Base-by-base conservation (phyloP, 2,888 invertebrate genomes). In the Aporophyla nigra region DNA sequence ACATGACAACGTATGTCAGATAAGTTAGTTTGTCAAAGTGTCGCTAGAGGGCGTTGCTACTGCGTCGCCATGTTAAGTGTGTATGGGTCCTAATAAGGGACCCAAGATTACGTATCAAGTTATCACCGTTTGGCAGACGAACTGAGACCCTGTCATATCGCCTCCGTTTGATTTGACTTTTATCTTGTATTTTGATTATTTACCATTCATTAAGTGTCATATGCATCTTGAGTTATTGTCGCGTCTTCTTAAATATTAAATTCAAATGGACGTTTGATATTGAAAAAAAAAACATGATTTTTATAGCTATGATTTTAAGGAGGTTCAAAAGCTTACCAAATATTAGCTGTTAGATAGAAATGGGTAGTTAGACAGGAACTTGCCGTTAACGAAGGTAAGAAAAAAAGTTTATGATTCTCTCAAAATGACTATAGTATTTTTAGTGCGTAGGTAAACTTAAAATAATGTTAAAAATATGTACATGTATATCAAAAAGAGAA, bases 71-170 rank as follows among this genome's bases (percentile, higher is more conserved):
- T 27, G 27, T 33, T 7, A 21, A 43, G 56, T 80, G 70, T 75
- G 16, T 27, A 53, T 1, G 3, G 16, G n/a, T 27, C 61, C 21
- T 74, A 49, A 61, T 12, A 67, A 49, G 40, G 24, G 49, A 27
- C 59, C 12, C 14, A 71, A 61, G 58, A 70, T 54, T 16, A 49
- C 53, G 70, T 54, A 68, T 84, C 66, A 68, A 49, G 49, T 73
- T 54, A 68, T 84, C 66, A 68, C n/a, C 12, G 53, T 51, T 71
- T 68, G 62, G 16, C 74, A 84, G 53, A 43, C 43, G 14, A 66
- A 63, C 62, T 67, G 67, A 53, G 27, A 58, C 51, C 49, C 46
- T 67, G 80, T 68, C 74, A 78, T 68, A 51, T 68, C 33, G 61
- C 53, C 49, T 43, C n/a, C 14, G 33, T 63, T 84, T 62, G n/a